Evolutionary conservation across 2,888 invertebrate species (phyloP).

Genomic region (Tenthredo distinguenda): DNA sequence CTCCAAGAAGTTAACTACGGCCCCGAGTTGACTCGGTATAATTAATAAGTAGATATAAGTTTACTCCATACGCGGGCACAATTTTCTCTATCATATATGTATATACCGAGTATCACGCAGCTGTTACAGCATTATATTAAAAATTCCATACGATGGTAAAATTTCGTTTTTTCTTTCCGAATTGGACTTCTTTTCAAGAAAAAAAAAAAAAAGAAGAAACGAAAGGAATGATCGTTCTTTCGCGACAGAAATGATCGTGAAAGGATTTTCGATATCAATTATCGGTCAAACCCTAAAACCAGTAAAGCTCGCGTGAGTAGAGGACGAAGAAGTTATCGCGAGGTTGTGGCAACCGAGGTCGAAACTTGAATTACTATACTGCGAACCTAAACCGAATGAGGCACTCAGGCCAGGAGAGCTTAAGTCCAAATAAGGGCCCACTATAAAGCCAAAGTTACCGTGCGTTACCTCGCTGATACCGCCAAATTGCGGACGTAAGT

Average conservation of each 20-base stretch:
- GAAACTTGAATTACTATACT: slow-evolving; percentile 12
- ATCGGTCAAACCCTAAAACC: background rate
- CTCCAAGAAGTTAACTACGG: background rate
- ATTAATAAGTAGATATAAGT: background rate
- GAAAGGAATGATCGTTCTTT: background rate
- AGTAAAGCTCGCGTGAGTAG: background rate
- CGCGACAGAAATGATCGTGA: background rate
- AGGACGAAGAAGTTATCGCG: background rate
- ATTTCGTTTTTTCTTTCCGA: background rate
- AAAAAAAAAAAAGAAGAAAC: background rate
- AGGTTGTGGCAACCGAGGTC: background rate
- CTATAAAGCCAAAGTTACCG: slow-evolving; percentile 41
- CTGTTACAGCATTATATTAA: background rate
- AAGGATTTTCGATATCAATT: background rate
- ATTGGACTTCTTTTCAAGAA: background rate
- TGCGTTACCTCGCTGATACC: slow-evolving; percentile 32
- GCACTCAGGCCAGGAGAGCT: slow-evolving; percentile 33
- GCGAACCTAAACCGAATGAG: slow-evolving; percentile 40
- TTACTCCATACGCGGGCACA: background rate
- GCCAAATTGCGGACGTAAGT: slow-evolving; percentile 39
- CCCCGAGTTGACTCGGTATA: background rate
- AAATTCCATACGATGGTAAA: background rate
- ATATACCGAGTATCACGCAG: background rate
- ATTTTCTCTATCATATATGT: background rate
- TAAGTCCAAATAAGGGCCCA: slow-evolving; percentile 35